Evolutionary conservation across 2,797 vertebrate species (phyloP).

Genomic region (Benthosema pterotum): DNA sequence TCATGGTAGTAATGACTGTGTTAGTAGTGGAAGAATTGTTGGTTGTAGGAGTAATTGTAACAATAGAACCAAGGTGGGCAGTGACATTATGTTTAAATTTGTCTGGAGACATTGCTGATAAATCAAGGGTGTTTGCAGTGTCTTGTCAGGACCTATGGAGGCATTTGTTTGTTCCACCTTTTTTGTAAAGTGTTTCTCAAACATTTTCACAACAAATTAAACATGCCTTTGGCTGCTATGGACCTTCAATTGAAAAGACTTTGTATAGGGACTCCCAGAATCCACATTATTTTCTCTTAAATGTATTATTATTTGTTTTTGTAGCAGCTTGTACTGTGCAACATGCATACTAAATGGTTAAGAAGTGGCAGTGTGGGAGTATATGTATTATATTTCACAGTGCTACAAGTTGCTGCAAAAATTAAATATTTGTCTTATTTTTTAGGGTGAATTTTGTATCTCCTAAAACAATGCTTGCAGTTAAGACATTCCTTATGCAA

Average conservation of each 20-base stretch:
- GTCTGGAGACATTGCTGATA: constrained; percentile 1
- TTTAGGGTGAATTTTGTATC: constrained; percentile 37
- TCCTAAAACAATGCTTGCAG: constrained; percentile 46
- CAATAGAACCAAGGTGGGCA: neutral
- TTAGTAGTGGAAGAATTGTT: neutral
- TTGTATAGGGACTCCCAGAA: too few species aligned
- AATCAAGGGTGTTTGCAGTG: neutral
- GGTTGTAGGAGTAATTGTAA: neutral
- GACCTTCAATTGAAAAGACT: too few species aligned
- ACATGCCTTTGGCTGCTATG: too few species aligned
- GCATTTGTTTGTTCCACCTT: neutral
- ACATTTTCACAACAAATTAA: too few species aligned
- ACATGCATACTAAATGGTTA: too few species aligned
- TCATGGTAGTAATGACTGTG: neutral
- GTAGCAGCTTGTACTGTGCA: too few species aligned
- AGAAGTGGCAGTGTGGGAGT: too few species aligned
- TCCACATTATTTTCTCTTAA: too few species aligned
- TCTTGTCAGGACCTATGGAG: neutral
- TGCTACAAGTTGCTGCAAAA: constrained; percentile 30
- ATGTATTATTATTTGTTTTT: too few species aligned
- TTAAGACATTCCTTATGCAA: constrained; percentile 46
- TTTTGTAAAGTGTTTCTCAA: constrained; percentile 1
- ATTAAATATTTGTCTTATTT: constrained; percentile 32
- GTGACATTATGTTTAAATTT: neutral
- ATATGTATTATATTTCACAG: constrained; percentile 25